These are phyloP conservation scores for Papilio gigon DNA, from an alignment of 2,888 invertebrate species.

Conservation along the genomic window DNA sequence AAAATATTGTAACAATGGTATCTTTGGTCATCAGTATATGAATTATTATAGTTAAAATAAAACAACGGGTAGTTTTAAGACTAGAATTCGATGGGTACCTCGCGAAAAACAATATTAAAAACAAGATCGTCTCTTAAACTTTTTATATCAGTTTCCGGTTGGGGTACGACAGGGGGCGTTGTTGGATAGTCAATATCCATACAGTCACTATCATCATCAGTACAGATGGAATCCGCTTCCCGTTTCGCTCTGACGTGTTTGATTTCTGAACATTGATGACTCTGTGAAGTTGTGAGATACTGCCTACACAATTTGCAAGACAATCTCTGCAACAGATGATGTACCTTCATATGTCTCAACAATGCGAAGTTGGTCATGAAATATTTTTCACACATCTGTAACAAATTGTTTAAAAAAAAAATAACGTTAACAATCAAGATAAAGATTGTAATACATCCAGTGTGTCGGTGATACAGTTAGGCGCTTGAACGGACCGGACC, in stretches of 20 bases:
- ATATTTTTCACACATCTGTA: slow-evolving; percentile 66
- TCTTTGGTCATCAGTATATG: too few relatives aligned
- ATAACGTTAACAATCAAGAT: neutral
- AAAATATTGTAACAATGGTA: too few relatives aligned
- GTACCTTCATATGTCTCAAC: slow-evolving; percentile 60
- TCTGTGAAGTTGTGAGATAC: neutral
- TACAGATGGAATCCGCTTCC: neutral
- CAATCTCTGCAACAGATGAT: slow-evolving; percentile 53
- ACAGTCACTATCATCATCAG: neutral
- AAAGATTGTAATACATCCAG: too few relatives aligned
- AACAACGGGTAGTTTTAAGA: too few relatives aligned
- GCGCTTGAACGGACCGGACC: too few relatives aligned
- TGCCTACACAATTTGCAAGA: neutral
- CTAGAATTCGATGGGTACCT: neutral
- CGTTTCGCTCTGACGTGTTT: neutral
- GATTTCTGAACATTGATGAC: neutral
- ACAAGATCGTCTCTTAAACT: neutral
- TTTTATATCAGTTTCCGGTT: neutral
- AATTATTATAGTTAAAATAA: too few relatives aligned
- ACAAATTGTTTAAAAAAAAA: slow-evolving; percentile 19
- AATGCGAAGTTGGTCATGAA: slow-evolving; percentile 61
- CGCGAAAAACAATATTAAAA: neutral
- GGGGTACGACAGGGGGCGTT: neutral
- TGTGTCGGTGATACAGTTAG: too few relatives aligned
- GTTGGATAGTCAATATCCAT: neutral